Percentiles rank a stretch among this genome's conserved stretches.
Evolutionary conservation across 2,797 vertebrate genomes (phyloP).

Genomic region (Microhierax caerulescens): DNA sequence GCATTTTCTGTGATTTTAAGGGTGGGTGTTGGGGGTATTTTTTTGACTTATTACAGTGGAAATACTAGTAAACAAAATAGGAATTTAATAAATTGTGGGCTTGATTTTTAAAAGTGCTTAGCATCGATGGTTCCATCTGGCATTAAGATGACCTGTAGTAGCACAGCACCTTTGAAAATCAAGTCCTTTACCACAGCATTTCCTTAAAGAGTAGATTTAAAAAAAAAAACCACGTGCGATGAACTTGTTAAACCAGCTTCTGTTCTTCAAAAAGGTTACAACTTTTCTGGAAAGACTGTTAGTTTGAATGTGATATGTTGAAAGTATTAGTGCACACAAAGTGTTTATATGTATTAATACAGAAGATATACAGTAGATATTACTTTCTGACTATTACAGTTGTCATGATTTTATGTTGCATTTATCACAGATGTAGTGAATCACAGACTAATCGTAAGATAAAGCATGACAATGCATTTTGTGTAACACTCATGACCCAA

Average conservation of each 20-base stretch:
- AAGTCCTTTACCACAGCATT: constrained; percentile 53
- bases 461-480: constrained; percentile 63
- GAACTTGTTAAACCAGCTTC: constrained; percentile 55
- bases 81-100: constrained; percentile 61
- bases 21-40: constrained; percentile 16
- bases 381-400: constrained; percentile 60
- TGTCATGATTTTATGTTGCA: constrained; percentile 61
- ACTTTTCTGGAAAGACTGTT: constrained; percentile 70
- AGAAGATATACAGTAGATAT: constrained; percentile 56
- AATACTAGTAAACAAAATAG: constrained; percentile 64
- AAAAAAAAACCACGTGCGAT: constrained; percentile 3
- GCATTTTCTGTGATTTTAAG: constrained; percentile 79
- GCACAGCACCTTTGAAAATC: constrained; percentile 41
- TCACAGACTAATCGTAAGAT: constrained; percentile 41
- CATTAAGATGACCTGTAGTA: neutral
- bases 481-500: constrained; percentile 56
- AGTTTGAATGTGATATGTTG: constrained; percentile 73
- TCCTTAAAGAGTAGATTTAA: constrained; percentile 62
- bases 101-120: constrained; percentile 21
- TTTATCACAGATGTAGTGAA: constrained; percentile 63
- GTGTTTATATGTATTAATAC: constrained; percentile 69
- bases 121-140: neutral
- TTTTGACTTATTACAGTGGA: constrained; percentile 57
- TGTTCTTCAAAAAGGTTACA: constrained; percentile 62
- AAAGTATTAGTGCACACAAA: constrained; percentile 70